Base-by-base conservation (phyloP, 2,888 invertebrate species). In the Monochamus alternatus region DNA sequence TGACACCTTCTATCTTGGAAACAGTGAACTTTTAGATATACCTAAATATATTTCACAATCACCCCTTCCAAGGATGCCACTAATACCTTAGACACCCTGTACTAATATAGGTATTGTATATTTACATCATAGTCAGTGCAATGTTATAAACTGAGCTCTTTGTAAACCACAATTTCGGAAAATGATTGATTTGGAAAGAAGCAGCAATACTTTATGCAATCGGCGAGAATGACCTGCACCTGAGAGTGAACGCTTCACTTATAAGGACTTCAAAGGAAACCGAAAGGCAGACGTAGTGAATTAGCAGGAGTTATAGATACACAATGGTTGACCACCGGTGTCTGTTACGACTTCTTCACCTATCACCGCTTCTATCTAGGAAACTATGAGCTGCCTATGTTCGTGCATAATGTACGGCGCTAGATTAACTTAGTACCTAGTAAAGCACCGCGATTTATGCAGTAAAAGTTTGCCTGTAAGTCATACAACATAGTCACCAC, bases 311-410 rank as follows among this genome's bases (percentile, higher is more conserved):
- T 73, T 73, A 73, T 73, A 65, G 64, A 65, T 65, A 65, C 43
- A 73, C 73, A 73, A 73, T 73, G 65, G 73, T 58, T 65, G 73
- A 73, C 73, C 66, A 73, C 65, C 65, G 65, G 73, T 73, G 73
- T 73, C 65, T 65, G 73, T 73, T 73, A 65, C 73, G 64, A 65
- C 69, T 51, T 73, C 73, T 73, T 73, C 73, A 73, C 44, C 65
- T 73, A 65, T 73, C 73, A 65, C 12, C 59, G 44, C 64, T 64
- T 73, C 73, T 58, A 63, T 60, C 71, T 65, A 22, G 47, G 22
- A 47, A 65, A 22, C 47, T 65, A 65, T 59, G 59, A 30, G 22
- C 7, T 58, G 58, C 2, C 12, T 31, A 38, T 38, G 38, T 38
- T 38, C 38, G 47, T 47, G 10, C 47, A 47, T 47, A 47, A 12